These are phyloP conservation scores for Oscheius sp. DNA, from an alignment of 2,888 invertebrate species.

Conservation along the genomic window DNA sequence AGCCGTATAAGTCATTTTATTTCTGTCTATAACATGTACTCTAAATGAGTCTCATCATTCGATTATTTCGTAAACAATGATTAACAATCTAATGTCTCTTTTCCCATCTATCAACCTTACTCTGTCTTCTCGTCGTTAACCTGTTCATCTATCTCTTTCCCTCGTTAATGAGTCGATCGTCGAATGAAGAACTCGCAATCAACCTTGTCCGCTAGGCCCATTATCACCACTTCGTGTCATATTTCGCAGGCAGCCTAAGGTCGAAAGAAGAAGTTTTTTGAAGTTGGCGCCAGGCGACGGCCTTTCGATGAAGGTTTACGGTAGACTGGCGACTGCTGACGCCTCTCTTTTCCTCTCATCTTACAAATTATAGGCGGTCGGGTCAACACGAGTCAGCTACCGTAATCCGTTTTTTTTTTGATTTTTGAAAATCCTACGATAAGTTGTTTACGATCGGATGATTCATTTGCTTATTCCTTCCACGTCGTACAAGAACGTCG, in stretches of 20 bases:
- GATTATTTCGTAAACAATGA: no score
- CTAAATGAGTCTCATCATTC: no score
- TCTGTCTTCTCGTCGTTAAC: not conserved
- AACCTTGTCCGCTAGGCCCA: constrained; percentile 31
- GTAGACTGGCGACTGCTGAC: constrained; percentile 13
- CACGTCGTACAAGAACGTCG: no score
- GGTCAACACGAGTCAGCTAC: constrained; percentile 11
- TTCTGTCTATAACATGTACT: no score
- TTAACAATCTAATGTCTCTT: not conserved
- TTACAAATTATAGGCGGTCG: constrained; percentile 18
- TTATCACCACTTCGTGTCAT: constrained; percentile 28
- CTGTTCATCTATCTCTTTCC: not conserved
- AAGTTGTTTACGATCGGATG: no score
- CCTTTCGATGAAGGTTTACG: not conserved
- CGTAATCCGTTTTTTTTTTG: constrained; percentile 11
- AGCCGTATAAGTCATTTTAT: not conserved
- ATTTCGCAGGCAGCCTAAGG: constrained; percentile 28
- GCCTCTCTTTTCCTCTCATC: not conserved
- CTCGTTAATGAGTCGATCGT: not conserved
- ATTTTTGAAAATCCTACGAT: no score
- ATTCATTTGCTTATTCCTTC: no score
- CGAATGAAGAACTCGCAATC: constrained; percentile 20
- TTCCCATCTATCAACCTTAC: not conserved
- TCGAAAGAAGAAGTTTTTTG: constrained; percentile 11
- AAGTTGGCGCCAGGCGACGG: constrained; percentile 1